Base-by-base conservation (phyloP, 2,797 vertebrate species). In the Bradypus variegatus region DNA sequence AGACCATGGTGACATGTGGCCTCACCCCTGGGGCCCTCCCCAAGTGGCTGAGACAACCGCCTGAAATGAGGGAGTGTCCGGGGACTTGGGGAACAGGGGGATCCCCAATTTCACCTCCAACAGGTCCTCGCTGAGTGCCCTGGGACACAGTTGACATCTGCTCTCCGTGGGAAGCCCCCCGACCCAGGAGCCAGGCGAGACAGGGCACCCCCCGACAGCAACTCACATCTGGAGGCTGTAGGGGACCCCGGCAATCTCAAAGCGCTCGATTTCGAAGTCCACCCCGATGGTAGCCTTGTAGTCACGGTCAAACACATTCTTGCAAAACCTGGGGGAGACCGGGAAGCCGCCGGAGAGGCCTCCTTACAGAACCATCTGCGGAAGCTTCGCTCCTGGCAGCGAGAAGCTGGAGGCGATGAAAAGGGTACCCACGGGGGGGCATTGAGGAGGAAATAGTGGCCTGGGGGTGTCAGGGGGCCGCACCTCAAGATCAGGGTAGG, bases 281-380 rank as follows among this genome's bases (percentile, higher is more conserved):
- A 99, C 99, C 25, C 98, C 99, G 1, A 99, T 99, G 18, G 98
- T 99, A 3, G 98, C 98, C 96, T 99, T 99, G 95, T 99, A 99
- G 96, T 98, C 97, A 60, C 98, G 97, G 93, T 98, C 98, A 96
- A 99, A 99, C n/a, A 95, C 96, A 70, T 98, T 97, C 96, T 98
- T 99, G 96, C 98, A 99, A 96, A 99, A 99, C 95, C 98, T 99
- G 95, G 8, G 79, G 27, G 86, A 76, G 36, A 14, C 0, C 0
- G 53, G 76, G 67, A 33, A 45, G 14, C 38, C 3, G 19, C 58
- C 55, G 86, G 89, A 86, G 70, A 25, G 38, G 79, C 14, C 48
- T n/a, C 67, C 6, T 53, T n/a, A 29, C 73, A 53, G 41, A 60
- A 45, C 29, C 8, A 11, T 7, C 8, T 1, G 12, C 0, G 3